Evolutionary conservation across 2,113 vertebrate species (phyloP).

Genomic region (Cisticola juncidis): DNA sequence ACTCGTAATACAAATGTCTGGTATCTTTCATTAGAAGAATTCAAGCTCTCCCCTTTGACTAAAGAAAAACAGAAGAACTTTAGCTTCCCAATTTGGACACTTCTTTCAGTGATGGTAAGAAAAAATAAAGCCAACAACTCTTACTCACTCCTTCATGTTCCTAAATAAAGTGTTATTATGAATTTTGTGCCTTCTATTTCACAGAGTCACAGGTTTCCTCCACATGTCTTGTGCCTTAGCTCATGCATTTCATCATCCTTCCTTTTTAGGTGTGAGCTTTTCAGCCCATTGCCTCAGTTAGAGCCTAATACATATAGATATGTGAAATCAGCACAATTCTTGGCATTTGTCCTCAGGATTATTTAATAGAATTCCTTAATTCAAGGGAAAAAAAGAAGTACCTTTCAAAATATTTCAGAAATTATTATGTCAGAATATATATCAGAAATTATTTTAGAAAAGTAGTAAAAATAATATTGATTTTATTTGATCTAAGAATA

Average conservation of each 20-base stretch:
- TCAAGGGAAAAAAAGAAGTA: neutral
- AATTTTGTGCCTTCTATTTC: neutral
- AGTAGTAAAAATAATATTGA: neutral
- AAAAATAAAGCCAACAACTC: rapidly evolving
- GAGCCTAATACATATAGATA: neutral
- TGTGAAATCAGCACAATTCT: neutral
- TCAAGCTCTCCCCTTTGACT: neutral
- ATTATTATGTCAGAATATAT: neutral
- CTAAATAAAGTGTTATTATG: neutral
- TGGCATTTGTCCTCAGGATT: neutral
- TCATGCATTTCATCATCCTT: neutral
- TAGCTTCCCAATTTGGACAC: neutral
- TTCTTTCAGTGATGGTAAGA: neutral
- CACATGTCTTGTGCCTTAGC: neutral
- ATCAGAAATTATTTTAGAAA: neutral
- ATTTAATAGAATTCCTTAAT: neutral
- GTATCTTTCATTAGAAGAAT: neutral
- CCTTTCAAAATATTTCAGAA: neutral
- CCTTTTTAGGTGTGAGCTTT: neutral
- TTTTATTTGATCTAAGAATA: neutral
- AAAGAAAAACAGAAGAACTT: neutral
- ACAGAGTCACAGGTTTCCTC: neutral
- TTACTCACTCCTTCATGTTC: neutral
- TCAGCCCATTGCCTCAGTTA: neutral
- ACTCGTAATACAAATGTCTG: neutral